phyloP scores from a whole-genome alignment of 2,113 vertebrate genomes.

The Penelope pileata region DNA sequence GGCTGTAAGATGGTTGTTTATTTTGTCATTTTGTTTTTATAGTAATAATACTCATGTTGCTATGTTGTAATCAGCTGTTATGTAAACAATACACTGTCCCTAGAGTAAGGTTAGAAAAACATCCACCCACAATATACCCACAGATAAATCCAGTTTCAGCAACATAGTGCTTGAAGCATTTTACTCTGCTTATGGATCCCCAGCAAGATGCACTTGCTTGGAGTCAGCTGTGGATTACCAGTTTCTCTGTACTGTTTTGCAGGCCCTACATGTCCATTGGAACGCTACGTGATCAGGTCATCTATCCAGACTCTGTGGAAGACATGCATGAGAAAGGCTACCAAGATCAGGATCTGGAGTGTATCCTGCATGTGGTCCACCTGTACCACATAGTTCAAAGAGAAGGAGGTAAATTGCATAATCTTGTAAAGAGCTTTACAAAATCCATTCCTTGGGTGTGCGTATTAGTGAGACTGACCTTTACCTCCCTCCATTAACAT shows the following conservation, averaged over 20 bases:
- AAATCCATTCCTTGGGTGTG: fast-evolving
- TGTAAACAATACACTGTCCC: slow-evolving; percentile 9
- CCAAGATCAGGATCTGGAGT: slow-evolving; percentile 88
- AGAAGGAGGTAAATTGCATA: slow-evolving; percentile 87
- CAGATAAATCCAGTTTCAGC: slow-evolving; percentile 36
- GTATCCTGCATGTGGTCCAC: slow-evolving; percentile 90
- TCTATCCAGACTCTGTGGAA: slow-evolving; percentile 93
- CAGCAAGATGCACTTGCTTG: background rate
- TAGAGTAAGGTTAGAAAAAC: background rate
- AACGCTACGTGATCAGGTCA: slow-evolving; percentile 94
- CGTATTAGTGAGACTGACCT: background rate
- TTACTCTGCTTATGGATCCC: background rate
- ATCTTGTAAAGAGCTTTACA: background rate
- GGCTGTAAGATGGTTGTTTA: background rate
- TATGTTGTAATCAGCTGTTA: slow-evolving; percentile 15
- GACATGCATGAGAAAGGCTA: slow-evolving; percentile 91
- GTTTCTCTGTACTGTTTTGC: slow-evolving; percentile 14
- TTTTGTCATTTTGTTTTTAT: slow-evolving; percentile 3
- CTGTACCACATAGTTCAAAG: slow-evolving; percentile 95
- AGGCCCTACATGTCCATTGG: slow-evolving; percentile 99
- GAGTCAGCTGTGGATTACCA: background rate
- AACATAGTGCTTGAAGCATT: background rate
- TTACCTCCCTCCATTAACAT: background rate
- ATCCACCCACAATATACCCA: background rate
- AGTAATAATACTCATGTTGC: background rate